Base-by-base conservation (phyloP, 2,113 vertebrate species). In the Brachirus orientalis region DNA sequence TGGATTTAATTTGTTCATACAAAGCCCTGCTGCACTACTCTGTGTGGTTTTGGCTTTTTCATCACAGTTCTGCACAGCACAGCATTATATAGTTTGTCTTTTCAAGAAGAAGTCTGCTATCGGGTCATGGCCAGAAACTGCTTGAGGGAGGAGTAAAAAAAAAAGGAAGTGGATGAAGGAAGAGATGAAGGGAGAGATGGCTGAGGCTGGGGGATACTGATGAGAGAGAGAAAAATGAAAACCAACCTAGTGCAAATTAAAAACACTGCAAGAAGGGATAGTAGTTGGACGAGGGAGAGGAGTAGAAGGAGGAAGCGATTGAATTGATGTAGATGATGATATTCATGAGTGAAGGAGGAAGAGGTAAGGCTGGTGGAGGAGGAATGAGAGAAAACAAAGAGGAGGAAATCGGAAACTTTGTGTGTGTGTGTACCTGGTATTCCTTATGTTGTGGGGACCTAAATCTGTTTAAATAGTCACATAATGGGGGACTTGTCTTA, bases 241-340 rank as follows among this genome's bases (percentile, higher is more conserved):
- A 37, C 2, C 13, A 35, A 53, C 38, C 50, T 46, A 20, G 56
- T 62, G n/a, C 51, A 65, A 54, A 72, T 63, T 46, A 58, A 48
- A 61, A 61, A 55, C 36, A 67, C 62, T 58, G 75, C 33, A 54
- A 52, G 45, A 46, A 66, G 57, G 35, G 57, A 65, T 57, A n/a
- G 56, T 41, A 17, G 10, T 45, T 50, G 40, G 54, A 7, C 33
- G 44, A 61, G 43, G 19, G 53, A 38, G 40, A 55, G 44, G 43
- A 67, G 61, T 3, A 28, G 28, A 6, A 28, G 28, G 28, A 28
- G 6, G 28, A 57, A 50, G 43, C 67, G 37, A 68, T 71, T 69
- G 44, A n/a, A 40, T 40, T 51, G 60, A 64, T 60, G 20, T 62
- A 41, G 38, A 62, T 41, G 22, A 66, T 58, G 10, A 36, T 18